phyloP scores from a whole-genome alignment of 1,140 invertebrate species.

The Lepidurus packardi region DNA sequence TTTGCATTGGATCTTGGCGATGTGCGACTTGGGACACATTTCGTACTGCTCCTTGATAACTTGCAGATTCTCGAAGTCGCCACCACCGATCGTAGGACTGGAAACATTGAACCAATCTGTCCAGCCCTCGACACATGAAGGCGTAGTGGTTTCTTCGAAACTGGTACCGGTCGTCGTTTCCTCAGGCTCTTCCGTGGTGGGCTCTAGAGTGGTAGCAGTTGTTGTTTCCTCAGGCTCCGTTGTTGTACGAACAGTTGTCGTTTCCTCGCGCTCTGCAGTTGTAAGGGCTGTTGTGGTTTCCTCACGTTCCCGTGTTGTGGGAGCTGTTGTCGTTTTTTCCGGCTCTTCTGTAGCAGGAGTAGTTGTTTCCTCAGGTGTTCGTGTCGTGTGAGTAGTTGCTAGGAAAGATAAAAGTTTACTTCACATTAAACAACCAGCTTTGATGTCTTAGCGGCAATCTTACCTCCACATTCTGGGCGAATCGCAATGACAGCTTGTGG shows the following conservation, averaged over 20 bases:
- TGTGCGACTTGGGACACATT: constrained; percentile 38
- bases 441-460: background rate
- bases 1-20: constrained; percentile 40
- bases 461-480: constrained; percentile 54
- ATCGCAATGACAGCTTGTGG: constrained; percentile 53
- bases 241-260: background rate
- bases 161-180: constrained; percentile 28
- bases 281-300: background rate
- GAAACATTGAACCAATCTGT: constrained; percentile 44
- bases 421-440: background rate
- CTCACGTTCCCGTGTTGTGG: background rate
- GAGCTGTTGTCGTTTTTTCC: background rate
- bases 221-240: background rate
- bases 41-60: constrained; percentile 37
- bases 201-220: constrained; percentile 34
- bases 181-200: constrained; percentile 32
- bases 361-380: background rate
- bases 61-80: constrained; percentile 43
- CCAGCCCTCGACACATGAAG: constrained; percentile 43
- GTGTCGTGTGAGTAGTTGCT: background rate
- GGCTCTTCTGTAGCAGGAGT: background rate
- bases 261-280: background rate
- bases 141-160: constrained; percentile 31
- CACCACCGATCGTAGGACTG: constrained; percentile 38
- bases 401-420: background rate